phyloP scores from a whole-genome alignment of 2,888 invertebrate species.

The Xanthia icteritia region DNA sequence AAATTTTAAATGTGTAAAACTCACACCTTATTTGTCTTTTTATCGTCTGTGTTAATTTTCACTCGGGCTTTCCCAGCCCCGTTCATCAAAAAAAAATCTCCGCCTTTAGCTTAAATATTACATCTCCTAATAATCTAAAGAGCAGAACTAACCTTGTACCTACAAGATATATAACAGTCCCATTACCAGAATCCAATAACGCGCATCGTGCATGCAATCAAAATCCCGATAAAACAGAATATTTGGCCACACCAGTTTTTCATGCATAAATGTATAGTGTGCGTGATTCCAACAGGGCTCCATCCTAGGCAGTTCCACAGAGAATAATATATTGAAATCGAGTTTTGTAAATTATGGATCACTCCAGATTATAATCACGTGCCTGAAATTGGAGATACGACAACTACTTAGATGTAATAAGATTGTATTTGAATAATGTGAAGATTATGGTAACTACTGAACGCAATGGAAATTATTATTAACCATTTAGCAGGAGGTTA shows the following conservation, averaged over 20 bases:
- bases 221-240: constrained; percentile 5
- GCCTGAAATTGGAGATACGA: constrained; percentile 27
- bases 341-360: constrained; percentile 62
- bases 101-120: not conserved
- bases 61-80: too few relatives aligned
- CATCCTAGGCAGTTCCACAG: constrained; percentile 29
- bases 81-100: not conserved
- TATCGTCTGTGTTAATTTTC: not conserved
- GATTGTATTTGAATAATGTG: constrained; percentile 7
- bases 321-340: constrained; percentile 65
- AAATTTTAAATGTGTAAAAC: not conserved
- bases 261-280: constrained; percentile 66
- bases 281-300: constrained; percentile 45
- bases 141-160: not conserved
- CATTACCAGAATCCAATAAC: not conserved
- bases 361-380: constrained; percentile 42
- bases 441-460: not conserved
- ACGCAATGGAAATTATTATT: not conserved
- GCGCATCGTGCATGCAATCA: not conserved
- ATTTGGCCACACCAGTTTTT: constrained; percentile 9
- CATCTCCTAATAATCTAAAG: not conserved
- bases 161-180: not conserved
- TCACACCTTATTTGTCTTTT: not conserved
- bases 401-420: constrained; percentile 16
- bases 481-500: not conserved